Evolutionary conservation across 2,113 vertebrate genomes (phyloP).

Genomic region (Otocyon megalotis): DNA sequence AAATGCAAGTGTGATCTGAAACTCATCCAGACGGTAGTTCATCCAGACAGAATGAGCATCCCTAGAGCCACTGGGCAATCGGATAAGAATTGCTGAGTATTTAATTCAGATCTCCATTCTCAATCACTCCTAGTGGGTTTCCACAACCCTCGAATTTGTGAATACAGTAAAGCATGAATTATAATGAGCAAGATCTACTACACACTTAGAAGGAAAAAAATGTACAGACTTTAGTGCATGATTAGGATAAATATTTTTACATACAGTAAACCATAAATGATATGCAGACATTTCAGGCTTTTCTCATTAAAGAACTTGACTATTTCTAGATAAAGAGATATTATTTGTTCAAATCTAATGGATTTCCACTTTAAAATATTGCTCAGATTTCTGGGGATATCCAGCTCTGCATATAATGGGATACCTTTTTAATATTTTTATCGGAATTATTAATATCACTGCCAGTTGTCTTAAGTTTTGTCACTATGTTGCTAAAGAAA

Average conservation of each 20-base stretch:
- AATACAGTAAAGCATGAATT: neutral
- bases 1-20: neutral
- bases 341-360: neutral
- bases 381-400: neutral
- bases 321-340: neutral
- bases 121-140: neutral
- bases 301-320: neutral
- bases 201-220: neutral
- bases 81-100: neutral
- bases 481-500: neutral
- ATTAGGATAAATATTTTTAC: neutral
- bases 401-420: accelerated
- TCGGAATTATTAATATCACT: neutral
- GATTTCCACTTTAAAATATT: neutral
- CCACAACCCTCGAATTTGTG: neutral
- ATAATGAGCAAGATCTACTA: neutral
- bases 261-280: neutral
- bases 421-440: neutral
- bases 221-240: neutral
- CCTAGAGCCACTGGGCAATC: neutral
- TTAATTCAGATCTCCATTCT: neutral
- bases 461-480: neutral
- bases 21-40: neutral
- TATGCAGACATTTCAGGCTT: neutral
- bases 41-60: no score